Evolutionary conservation across 2,113 vertebrate genomes (phyloP).

Genomic region (Cacatua alba): DNA sequence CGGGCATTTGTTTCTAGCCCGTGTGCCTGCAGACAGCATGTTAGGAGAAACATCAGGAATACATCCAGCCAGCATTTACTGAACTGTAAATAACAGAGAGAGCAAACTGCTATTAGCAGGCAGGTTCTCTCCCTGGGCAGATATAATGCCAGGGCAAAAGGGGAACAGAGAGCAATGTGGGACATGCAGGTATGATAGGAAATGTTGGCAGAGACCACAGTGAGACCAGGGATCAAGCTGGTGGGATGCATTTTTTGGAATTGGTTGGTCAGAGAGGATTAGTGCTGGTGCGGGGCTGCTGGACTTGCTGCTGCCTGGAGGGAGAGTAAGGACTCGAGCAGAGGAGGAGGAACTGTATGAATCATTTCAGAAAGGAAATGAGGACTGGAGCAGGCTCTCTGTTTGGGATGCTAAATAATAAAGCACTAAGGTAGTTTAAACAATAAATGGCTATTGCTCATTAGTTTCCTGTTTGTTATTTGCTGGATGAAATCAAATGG

Average conservation of each 20-base stretch:
- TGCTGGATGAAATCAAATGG: not conserved
- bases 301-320: fast-evolving
- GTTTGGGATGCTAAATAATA: not conserved
- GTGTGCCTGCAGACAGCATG: not conserved
- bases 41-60: not conserved
- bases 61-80: not conserved
- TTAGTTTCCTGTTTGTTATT: not conserved
- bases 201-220: not conserved
- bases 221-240: not conserved
- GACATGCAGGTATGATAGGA: not conserved
- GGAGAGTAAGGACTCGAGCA: not conserved
- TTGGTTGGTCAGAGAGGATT: not conserved
- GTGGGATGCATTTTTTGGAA: not conserved
- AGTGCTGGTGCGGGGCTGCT: not conserved
- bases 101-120: not conserved
- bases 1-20: not conserved
- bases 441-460: not conserved
- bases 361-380: not conserved
- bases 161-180: fast-evolving
- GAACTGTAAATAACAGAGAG: not conserved
- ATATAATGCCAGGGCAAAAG: not conserved
- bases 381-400: not conserved
- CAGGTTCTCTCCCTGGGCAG: not conserved
- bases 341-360: not conserved
- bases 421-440: not conserved